Base-by-base conservation (phyloP, 2,113 vertebrate genomes). In the Toxotes jaculatrix region DNA sequence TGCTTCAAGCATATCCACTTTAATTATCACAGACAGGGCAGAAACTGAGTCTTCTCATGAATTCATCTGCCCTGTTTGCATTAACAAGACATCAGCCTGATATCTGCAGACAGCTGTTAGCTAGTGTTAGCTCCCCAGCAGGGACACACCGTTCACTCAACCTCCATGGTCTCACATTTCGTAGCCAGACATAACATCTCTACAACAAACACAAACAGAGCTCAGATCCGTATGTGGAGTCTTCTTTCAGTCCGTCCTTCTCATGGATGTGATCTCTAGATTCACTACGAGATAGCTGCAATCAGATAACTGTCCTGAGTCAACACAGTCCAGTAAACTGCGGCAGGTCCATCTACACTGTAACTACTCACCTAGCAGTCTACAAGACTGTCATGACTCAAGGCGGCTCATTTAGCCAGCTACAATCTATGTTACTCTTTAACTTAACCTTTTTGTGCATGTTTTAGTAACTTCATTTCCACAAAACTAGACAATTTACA, bases 11-110 rank as follows among this genome's bases (percentile, higher is more conserved):
- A 55, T 19, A 55, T 53, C 67, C 11, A 69, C 67, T n/a, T 55
- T 38, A 53, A 69, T 55, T 53, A 55, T 53, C 67, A 69, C 49
- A 69, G 67, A 69, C 49, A 38, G 21, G 49, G 67, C 67, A 55
- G 32, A 69, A 69, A 55, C 6, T 23, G 49, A 69, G 66, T 69
- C 47, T 68, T 17, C 47, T 68, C 65, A 51, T 45, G 51, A 34
- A 68, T 68, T 68, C 31, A 68, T 36, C 45, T 69, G 21, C 49
- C 55, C 32, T 55, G 66, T 69, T 68, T 69, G 47, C 53, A 47
- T 53, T 69, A 49, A 69, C 67, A 31, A 38, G 49, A 38, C 32
- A 38, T 55, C 31, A 69, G 49, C 32, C 67, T 38, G 67, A 69
- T 69, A 12, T 38, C 49, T 23, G 49, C 47, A 69, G 47, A 55